Evolutionary conservation across 2,888 invertebrate species (phyloP).

Genomic region (Tachina lurida): DNA sequence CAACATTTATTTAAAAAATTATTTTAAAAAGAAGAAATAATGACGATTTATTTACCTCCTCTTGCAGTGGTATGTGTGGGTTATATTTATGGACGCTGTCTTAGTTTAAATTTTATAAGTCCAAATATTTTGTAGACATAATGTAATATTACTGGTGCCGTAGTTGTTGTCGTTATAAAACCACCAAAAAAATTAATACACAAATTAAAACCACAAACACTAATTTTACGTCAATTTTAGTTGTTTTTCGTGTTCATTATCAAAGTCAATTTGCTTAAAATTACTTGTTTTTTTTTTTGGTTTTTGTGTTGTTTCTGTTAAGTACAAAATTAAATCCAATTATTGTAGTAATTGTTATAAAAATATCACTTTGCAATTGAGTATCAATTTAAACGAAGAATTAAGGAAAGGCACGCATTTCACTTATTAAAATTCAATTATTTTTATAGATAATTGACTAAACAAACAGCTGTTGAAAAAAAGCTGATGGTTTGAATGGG

Average conservation of each 20-base stretch:
- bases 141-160: not conserved
- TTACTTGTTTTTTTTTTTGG: not conserved
- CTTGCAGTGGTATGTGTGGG: not conserved
- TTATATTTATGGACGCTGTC: not conserved
- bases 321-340: conserved; percentile 42
- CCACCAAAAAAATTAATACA: not conserved
- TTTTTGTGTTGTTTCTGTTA: conserved; percentile 8
- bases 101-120: not conserved
- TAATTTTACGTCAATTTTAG: conserved; percentile 15
- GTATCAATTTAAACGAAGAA: conserved; percentile 13
- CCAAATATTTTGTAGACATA: conserved; percentile 32
- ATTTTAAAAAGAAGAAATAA: not conserved
- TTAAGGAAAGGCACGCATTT: conserved; percentile 58
- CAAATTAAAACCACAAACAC: conserved; percentile 11
- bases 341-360: conserved; percentile 18
- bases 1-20: too few relatives aligned
- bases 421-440: conserved; percentile 2
- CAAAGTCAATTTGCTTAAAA: not conserved
- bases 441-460: conserved; percentile 51
- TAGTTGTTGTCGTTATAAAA: conserved; percentile 30
- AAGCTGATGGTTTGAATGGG: not conserved
- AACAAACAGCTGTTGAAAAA: conserved; percentile 67
- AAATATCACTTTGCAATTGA: conserved; percentile 54
- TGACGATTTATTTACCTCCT: not conserved
- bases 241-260: conserved; percentile 5